Conservation (phyloP, 2,888 invertebrate species). For the Athetis lepigone region DNA sequence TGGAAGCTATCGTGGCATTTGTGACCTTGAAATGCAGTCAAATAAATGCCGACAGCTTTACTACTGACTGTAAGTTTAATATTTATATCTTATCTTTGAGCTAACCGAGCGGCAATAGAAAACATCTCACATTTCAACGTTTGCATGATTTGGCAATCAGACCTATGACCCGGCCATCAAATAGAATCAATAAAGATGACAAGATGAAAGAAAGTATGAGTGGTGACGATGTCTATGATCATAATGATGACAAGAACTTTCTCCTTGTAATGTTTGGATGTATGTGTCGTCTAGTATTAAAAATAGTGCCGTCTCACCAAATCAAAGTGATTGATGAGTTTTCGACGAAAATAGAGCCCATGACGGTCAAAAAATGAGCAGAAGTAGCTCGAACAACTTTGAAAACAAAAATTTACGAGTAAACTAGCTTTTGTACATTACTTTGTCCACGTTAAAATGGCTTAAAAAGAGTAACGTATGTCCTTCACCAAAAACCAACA, state of each 20-base stretch:
- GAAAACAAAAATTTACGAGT: no score
- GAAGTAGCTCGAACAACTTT: no score
- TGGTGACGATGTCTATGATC: constrained; percentile 21
- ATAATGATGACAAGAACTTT: constrained; percentile 43
- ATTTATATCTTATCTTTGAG: neutral
- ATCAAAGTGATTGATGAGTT: constrained; percentile 19
- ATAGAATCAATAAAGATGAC: constrained; percentile 22
- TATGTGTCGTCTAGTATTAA: constrained; percentile 14
- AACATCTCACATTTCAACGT: constrained; percentile 8
- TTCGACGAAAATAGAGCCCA: neutral
- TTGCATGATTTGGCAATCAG: constrained; percentile 6
- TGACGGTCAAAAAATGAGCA: neutral
- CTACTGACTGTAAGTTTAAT: no score
- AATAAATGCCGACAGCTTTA: constrained; percentile 8
- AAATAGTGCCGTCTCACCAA: constrained; percentile 17
- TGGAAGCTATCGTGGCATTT: constrained; percentile 21
- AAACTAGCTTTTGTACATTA: no score
- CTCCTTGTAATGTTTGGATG: constrained; percentile 19
- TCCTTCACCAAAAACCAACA: no score
- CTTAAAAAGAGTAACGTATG: no score
- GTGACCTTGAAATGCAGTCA: constrained; percentile 25
- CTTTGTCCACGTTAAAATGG: no score
- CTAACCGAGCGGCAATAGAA: neutral
- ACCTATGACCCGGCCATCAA: neutral
- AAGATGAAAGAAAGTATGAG: constrained; percentile 32